Evolutionary conservation across 2,113 vertebrate genomes (phyloP), one percentile per base, ranked within the genome.

Genomic region (Oxygymnocypris stewartii): DNA sequence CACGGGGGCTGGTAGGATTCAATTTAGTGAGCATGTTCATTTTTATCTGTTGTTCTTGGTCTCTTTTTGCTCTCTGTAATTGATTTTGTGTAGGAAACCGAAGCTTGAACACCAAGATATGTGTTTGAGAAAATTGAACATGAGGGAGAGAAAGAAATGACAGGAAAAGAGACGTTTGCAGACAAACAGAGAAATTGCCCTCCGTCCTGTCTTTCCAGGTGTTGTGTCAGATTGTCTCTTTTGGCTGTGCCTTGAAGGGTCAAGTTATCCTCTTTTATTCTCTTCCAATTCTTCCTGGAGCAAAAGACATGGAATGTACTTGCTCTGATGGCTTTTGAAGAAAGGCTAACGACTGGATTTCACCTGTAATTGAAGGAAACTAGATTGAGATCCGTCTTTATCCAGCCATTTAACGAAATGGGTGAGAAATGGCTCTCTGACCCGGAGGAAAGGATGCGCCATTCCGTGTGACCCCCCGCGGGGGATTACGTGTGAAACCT

Each of bases 271-370:
- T 44, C 11, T 57, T 88, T 73, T 10, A 89, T 90, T 79, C 73
- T 88, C 89, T 89, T 89, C 89, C 44, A 42, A 82, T 86, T 89
- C 89, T 92, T 91, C 89, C 87, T 63, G 75, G 89, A 89, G 89
- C 89, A 91, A 87, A 92, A 91, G 91, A 92, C 90, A 84, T 89
- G 90, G 93, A 93, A 95, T 95, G 94, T 95, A 93, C 92, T 89
- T 88, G 31, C 84, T 92, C 89, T 78, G 61, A 51, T 47, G 78
- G 74, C 79, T 78, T 92, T 89, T 94, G 91, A 93, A 89, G 89
- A 89, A 31, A 7, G 57, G 28, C 28, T 51, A 88, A 23, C 54
- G 2, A 92, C 87, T 83, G 89, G 93, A 93, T 94, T 95, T 89
- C 93, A 93, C 93, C 93, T 40, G 92, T 92, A 91, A 91, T 92